phyloP scores from a whole-genome alignment of 2,113 vertebrate species.

The Anoura caudifer region DNA sequence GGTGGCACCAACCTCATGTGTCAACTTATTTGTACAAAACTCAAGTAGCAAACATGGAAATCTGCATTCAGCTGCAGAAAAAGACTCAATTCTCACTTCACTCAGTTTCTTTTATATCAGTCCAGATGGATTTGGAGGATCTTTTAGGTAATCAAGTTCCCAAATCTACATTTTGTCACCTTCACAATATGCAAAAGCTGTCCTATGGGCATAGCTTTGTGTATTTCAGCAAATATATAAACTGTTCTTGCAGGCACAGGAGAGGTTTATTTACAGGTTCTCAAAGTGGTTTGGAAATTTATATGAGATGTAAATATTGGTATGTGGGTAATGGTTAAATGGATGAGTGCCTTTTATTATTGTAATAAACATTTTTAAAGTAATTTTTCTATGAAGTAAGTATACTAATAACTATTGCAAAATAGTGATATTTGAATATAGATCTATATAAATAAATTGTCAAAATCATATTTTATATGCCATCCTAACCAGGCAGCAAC shows the following conservation, averaged over 20 bases:
- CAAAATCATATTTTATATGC: neutral
- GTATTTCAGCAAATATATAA: neutral
- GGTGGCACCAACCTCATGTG: fast-evolving
- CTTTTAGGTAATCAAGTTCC: neutral
- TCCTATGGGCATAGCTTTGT: neutral
- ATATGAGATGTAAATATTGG: neutral
- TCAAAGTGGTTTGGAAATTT: neutral
- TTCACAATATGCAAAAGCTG: neutral
- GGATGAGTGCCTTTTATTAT: slow-evolving; percentile 14
- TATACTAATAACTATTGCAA: neutral
- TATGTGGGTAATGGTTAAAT: neutral
- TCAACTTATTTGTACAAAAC: no score
- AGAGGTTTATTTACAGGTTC: neutral
- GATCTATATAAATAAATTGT: neutral
- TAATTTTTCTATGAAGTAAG: slow-evolving; percentile 15
- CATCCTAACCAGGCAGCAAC: no score
- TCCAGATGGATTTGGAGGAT: fast-evolving
- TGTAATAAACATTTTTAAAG: slow-evolving; percentile 42
- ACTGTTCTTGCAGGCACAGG: neutral
- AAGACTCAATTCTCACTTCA: fast-evolving
- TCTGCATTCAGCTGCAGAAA: no score
- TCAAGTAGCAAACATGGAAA: fast-evolving
- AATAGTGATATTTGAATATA: neutral
- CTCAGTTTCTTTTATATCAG: fast-evolving
- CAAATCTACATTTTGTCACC: neutral